These are phyloP conservation scores for Melanotaenia boesemani DNA, from an alignment of 2,797 vertebrate species.

Conservation along the genomic window DNA sequence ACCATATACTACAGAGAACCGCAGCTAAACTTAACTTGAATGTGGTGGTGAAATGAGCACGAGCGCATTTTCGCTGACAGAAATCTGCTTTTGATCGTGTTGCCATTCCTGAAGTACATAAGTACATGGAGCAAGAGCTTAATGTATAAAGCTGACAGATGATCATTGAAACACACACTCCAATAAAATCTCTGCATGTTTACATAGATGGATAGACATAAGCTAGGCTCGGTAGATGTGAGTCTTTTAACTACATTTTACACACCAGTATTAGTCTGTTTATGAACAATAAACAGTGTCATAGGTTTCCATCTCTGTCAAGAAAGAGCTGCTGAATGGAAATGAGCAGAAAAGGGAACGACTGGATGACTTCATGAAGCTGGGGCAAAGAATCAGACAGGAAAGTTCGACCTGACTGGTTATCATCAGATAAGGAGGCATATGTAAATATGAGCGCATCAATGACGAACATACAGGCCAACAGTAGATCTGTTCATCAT, in stretches of 20 bases:
- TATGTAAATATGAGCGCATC: constrained; percentile 55
- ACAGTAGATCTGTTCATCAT: background rate
- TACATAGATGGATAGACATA: background rate
- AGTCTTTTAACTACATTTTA: background rate
- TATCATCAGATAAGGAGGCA: constrained; percentile 50
- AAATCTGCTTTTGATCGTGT: constrained; percentile 53
- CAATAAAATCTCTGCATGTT: background rate
- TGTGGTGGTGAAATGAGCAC: constrained; percentile 27
- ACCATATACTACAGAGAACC: constrained; percentile 35
- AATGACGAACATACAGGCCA: constrained; percentile 33
- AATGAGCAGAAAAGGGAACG: background rate
- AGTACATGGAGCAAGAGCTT: constrained; percentile 35
- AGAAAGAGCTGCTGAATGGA: background rate
- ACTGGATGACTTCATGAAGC: background rate
- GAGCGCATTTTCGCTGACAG: constrained; percentile 20
- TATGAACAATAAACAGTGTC: too few relatives aligned
- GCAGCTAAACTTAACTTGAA: constrained; percentile 34
- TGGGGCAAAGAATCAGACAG: constrained; percentile 38
- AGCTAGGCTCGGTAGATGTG: background rate
- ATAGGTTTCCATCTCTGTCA: background rate
- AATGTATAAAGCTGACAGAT: constrained; percentile 41
- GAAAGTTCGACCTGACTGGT: constrained; percentile 37
- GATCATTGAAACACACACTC: constrained; percentile 34
- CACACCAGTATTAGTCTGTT: background rate
- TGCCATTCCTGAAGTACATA: constrained; percentile 22